Conservation (phyloP, 2,888 invertebrate genomes). For the Ditula angustiorana region DNA sequence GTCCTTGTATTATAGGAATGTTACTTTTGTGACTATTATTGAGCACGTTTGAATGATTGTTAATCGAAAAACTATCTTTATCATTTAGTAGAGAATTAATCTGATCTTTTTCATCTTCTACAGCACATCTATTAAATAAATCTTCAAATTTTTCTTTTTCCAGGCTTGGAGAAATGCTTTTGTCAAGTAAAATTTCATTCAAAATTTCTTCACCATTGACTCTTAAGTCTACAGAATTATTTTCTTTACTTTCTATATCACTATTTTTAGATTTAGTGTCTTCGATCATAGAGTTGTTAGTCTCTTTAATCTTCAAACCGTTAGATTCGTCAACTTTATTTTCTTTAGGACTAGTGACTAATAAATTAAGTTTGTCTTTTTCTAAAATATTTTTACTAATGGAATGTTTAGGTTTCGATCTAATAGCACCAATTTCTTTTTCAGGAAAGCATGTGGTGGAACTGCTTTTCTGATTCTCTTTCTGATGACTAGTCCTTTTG, state of each 20-base stretch:
- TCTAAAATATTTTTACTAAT: conserved; percentile 78
- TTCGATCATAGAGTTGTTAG: conserved; percentile 56
- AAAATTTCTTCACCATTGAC: conserved; percentile 71
- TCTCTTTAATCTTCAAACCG: conserved; percentile 61
- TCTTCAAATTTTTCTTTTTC: conserved; percentile 73
- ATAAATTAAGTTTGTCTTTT: conserved; percentile 79
- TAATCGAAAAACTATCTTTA: conserved; percentile 52
- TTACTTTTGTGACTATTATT: conserved; percentile 67
- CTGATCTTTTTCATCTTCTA: conserved; percentile 56
- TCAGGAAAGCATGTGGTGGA: conserved; percentile 60
- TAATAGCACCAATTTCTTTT: conserved; percentile 82
- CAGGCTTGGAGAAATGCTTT: conserved; percentile 60
- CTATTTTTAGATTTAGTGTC: conserved; percentile 52
- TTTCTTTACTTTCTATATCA: conserved; percentile 48
- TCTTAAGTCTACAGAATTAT: conserved; percentile 53
- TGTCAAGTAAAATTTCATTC: conserved; percentile 70
- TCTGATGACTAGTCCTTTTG: conserved; percentile 70
- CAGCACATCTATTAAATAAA: conserved; percentile 72
- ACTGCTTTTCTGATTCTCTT: conserved; percentile 69
- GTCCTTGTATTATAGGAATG: conserved; percentile 65
- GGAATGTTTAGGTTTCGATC: conserved; percentile 83
- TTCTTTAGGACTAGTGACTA: conserved; percentile 74
- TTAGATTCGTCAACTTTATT: conserved; percentile 66
- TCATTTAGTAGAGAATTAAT: conserved; percentile 55
- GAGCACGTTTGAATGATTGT: conserved; percentile 52